These are phyloP conservation scores for Parnassius mnemosyne DNA, from an alignment of 2,888 invertebrate species.

Conservation along the genomic window DNA sequence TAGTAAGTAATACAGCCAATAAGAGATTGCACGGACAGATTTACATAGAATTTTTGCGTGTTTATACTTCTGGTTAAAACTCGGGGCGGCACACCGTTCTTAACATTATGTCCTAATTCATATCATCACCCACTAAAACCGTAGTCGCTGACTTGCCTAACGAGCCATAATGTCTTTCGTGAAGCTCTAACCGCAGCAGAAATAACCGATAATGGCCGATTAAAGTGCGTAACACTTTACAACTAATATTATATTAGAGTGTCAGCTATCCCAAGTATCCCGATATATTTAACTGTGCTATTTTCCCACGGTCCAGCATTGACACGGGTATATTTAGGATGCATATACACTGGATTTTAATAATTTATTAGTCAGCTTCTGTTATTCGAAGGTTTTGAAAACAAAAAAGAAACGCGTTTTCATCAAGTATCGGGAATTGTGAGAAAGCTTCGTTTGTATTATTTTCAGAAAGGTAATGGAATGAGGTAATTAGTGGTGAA, in stretches of 20 bases:
- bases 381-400: too few species aligned
- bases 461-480: too few species aligned
- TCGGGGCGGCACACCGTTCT: background rate
- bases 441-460: too few species aligned
- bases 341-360: conserved; percentile 35
- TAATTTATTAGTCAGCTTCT: too few species aligned
- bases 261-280: conserved; percentile 19
- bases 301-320: conserved; percentile 59
- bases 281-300: conserved; percentile 60
- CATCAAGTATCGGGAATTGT: too few species aligned
- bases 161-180: conserved; percentile 1
- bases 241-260: conserved; percentile 14
- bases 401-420: too few species aligned
- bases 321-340: conserved; percentile 23
- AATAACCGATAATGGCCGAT: conserved; percentile 14
- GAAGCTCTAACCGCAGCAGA: background rate
- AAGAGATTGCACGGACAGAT: too few species aligned
- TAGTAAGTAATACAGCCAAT: too few species aligned
- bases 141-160: conserved; percentile 9
- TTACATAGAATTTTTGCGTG: too few species aligned
- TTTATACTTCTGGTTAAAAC: background rate
- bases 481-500: too few species aligned
- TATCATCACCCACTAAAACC: conserved; percentile 1
- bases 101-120: conserved; percentile 8
- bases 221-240: background rate